A percentile compares a stretch with the other conserved stretches of the same genome.
phyloP scores from a whole-genome alignment of 2,888 invertebrate species.

The Amphipyra tragopoginis region DNA sequence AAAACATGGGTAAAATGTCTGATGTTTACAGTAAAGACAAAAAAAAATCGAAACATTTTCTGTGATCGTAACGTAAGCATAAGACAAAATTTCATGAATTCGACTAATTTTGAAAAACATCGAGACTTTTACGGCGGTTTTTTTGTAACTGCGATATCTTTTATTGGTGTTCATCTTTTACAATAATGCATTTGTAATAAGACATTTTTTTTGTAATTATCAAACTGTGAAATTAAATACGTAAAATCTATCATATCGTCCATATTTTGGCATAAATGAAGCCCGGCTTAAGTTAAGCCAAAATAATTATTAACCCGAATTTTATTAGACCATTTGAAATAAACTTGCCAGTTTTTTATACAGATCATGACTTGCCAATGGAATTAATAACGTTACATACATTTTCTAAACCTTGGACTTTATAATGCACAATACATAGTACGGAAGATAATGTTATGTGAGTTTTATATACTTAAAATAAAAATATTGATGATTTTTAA shows the following conservation, averaged over 20 bases:
- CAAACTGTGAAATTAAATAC: background rate
- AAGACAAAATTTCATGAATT: conserved; percentile 51
- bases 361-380: conserved; percentile 47
- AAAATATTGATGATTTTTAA: conserved; percentile 56
- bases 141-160: conserved; percentile 26
- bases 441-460: conserved; percentile 45
- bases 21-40: conserved; percentile 24
- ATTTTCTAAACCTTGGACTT: conserved; percentile 13
- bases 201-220: conserved; percentile 11
- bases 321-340: conserved; percentile 7
- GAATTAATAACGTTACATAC: conserved; percentile 22
- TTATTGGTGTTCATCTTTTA: conserved; percentile 47
- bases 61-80: conserved; percentile 57
- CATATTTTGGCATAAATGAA: too few species aligned
- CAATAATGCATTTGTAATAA: conserved; percentile 28
- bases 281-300: background rate
- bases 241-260: background rate
- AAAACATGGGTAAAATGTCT: conserved; percentile 26
- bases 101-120: conserved; percentile 47
- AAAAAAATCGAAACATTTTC: conserved; percentile 44
- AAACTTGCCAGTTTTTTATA: conserved; percentile 47
- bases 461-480: conserved; percentile 56
- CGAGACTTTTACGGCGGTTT: conserved; percentile 36
- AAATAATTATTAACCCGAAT: conserved; percentile 9
- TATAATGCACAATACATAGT: conserved; percentile 51